phyloP scores from a whole-genome alignment of 1,140 invertebrate genomes.

The Zaprionus ornatus region DNA sequence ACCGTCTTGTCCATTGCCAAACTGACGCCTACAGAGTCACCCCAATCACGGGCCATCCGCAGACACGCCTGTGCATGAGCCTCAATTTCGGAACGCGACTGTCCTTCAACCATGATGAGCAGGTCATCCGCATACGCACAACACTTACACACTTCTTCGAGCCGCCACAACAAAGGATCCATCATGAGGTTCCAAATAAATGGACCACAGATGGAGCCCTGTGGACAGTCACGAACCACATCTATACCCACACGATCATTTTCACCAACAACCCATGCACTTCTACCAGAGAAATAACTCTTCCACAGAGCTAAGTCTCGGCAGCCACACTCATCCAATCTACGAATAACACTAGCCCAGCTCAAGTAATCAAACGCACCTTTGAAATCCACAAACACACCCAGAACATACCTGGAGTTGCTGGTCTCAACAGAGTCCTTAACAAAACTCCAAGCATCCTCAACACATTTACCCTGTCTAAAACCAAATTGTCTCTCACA shows the following conservation, averaged over 20 bases:
- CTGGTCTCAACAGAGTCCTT: background rate
- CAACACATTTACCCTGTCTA: constrained; percentile 3
- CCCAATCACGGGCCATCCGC: background rate
- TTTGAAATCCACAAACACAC: no score
- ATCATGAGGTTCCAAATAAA: constrained; percentile 61
- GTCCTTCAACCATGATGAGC: background rate
- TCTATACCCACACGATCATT: background rate
- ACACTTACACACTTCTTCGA: constrained; percentile 10
- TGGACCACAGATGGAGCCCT: constrained; percentile 43
- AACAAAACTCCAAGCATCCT: background rate
- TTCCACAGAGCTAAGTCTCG: constrained; percentile 1
- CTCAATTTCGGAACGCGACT: background rate
- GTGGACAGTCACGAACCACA: constrained; percentile 37
- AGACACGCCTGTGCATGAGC: background rate
- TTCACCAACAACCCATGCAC: background rate
- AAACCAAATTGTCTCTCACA: background rate
- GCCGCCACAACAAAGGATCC: constrained; percentile 33
- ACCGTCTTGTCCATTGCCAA: constrained; percentile 3
- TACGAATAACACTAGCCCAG: background rate
- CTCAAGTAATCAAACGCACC: background rate
- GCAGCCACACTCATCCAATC: background rate
- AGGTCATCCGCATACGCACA: constrained; percentile 31
- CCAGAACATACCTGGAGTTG: background rate
- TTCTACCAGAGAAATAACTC: constrained; percentile 11
- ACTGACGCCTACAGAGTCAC: background rate